Evolutionary conservation across 1,140 invertebrate species (phyloP), one percentile per base, ranked within the genome.

Genomic region (Akabosia matsudoensis): DNA sequence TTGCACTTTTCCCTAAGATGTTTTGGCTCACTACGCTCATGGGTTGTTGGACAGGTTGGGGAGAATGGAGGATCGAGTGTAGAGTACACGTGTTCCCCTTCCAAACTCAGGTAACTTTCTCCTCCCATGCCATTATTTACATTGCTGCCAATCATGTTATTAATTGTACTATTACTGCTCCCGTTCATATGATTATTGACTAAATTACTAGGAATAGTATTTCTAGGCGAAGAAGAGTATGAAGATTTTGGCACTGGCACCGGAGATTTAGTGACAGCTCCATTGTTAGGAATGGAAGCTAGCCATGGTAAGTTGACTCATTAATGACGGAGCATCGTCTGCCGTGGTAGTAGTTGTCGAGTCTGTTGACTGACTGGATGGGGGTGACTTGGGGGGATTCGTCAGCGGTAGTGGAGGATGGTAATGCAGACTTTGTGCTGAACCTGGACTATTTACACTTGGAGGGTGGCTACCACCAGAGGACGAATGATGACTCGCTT

Each of bases 21-120:
- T 75, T 34, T 72, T 72, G 70, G 34, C 31, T 37, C 31, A 52
- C 18, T n/a, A 52, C 37, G 54, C 45, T 34, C 33, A 45, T 52
- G 24, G 37, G 18, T 52, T 52, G 56, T 52, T 73, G 72, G 3
- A 10, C 16, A 2, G 33, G 71, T 56, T 78, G 79, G 14, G 79
- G 79, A 81, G 77, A n/a, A 79, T 30, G 79, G 79, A 71, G 79
- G 79, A 67, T 81, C 79, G 16, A 81, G 74, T 16, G 75, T 74
- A n/a, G 79, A 81, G 71, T 81, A 81, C 13, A 81, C 79, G 70
- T 81, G 79, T 71, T 81, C 79, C 33, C 79, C 79, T 28, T 81
- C 79, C 18, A 77, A 16, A 77, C 77, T 77, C 75, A 79, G 74
- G 77, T 79, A 81, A 78, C 77, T 79, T 52, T 81, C 78, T 56